Base-by-base conservation (phyloP, 2,113 vertebrate species). In the Grammomys dolichurus region DNA sequence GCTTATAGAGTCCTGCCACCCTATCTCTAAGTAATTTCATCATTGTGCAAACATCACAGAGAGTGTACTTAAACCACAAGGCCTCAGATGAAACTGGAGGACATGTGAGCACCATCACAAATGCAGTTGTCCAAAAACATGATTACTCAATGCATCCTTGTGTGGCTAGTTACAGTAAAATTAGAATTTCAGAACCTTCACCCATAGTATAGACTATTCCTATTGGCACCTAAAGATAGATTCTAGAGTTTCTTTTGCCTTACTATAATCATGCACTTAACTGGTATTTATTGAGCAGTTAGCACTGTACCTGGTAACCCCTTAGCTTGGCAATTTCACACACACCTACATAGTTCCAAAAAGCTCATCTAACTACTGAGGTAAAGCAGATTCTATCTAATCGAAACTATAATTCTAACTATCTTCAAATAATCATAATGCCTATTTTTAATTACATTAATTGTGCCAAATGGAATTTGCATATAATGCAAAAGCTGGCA, bases 401-500 rank as follows among this genome's bases (percentile, higher is more conserved):
- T 33, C 76, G 26, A 5, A 94, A 94, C 87, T 28, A 77, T 63
- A 70, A 48, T 70, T 89, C 67, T 63, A 63, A 87, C 46, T 93
- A 70, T 89, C 81, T 75, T 82, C 51, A 81, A 51, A 20, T 80
- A 88, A 87, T 56, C 1, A 40, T 72, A 86, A 58, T 72, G 48
- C 13, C 20, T 69, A 86, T 46, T 93, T 90, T 17, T 0, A 81
- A 90, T 93, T 80, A 58, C 12, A n/a, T 76, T 92, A 80, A 88
- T 46, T 36, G 90, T 26, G 85, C 20, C 46, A 81, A 88, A 56
- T 95, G 82, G n/a, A 87, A 84, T 88, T 95, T 95, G 96, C 70
- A 92, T 40, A 73, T 78, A 72, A 95, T 76, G 10, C 10, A 93
- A 89, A 97, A 93, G 3, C 36, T 58, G 19, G 36, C 81, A 94